A percentile compares a stretch with the other conserved stretches of the same genome.
Conservation (phyloP, 2,113 vertebrate genomes). For the Cheirogaleus medius region DNA sequence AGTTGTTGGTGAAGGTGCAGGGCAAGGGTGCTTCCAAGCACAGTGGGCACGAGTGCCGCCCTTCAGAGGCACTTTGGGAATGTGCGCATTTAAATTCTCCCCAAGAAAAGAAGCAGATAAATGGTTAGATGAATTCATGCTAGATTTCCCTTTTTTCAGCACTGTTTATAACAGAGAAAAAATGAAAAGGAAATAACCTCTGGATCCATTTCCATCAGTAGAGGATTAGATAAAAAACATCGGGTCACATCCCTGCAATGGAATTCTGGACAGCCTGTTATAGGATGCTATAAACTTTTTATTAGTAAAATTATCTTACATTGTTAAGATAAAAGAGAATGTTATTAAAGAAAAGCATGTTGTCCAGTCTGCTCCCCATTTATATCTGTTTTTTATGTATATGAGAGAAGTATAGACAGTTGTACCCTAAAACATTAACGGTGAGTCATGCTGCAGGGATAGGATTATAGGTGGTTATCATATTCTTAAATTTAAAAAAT, state of each 20-base stretch:
- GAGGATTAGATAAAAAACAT: not conserved
- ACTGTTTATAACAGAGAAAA: not conserved
- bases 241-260: fast-evolving
- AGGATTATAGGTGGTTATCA: not conserved
- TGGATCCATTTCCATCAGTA: not conserved
- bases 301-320: not conserved
- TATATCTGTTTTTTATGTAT: not conserved
- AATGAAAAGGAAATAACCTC: not conserved
- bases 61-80: not conserved
- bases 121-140: not conserved
- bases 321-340: not conserved
- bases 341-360: not conserved
- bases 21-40: not conserved
- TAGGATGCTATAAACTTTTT: not conserved
- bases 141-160: not conserved
- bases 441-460: not conserved
- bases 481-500: not conserved
- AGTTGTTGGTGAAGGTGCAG: not conserved
- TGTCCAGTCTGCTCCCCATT: not conserved
- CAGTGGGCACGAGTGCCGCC: not conserved
- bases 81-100: not conserved
- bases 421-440: not conserved
- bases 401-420: not conserved
- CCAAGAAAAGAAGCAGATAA: not conserved
- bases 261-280: not conserved